Conservation (phyloP, 2,797 vertebrate genomes). For the Mionectes olivaceus region DNA sequence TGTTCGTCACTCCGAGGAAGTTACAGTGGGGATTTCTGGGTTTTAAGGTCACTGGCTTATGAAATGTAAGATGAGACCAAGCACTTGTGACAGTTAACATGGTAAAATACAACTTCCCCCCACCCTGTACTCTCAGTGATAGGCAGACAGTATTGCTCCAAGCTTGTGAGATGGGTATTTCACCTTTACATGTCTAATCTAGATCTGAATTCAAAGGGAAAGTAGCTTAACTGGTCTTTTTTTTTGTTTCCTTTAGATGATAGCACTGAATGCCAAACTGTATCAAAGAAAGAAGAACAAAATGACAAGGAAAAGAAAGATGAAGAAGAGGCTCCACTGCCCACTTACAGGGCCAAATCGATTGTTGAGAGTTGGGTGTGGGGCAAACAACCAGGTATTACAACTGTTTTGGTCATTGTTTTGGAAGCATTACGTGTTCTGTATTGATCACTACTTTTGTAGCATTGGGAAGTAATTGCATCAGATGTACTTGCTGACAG, state of each 20-base stretch:
- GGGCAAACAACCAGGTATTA: conserved; percentile 94
- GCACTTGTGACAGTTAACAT: background rate
- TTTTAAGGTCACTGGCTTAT: background rate
- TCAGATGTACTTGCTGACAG: background rate
- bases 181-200: background rate
- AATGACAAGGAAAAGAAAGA: conserved; percentile 98
- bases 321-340: conserved; percentile 87
- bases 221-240: background rate
- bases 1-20: background rate
- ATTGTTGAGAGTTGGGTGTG: conserved; percentile 98
- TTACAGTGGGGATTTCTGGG: background rate
- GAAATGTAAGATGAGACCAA: background rate
- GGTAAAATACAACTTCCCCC: background rate
- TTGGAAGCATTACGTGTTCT: background rate
- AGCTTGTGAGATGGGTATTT: background rate
- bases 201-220: background rate
- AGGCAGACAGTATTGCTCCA: background rate
- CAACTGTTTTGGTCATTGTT: background rate
- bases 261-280: conserved; percentile 85
- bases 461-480: background rate
- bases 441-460: background rate
- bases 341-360: conserved; percentile 86
- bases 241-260: conserved; percentile 83
- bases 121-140: background rate
- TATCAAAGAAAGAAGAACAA: conserved; percentile 94